Conservation (phyloP, 2,113 vertebrate species). For the Rissa tridactyla region DNA sequence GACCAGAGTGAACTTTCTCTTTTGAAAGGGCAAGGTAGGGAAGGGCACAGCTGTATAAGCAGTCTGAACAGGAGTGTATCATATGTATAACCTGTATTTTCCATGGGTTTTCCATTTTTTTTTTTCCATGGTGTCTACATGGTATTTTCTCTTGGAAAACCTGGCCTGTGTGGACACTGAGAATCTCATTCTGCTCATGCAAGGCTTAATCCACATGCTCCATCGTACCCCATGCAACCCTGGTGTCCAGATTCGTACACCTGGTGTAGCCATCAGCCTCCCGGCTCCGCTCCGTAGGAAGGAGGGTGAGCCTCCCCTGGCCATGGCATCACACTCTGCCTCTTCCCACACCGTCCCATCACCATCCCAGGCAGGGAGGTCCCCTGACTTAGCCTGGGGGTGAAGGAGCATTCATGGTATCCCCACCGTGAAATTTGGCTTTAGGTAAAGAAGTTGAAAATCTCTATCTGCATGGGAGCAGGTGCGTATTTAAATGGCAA, state of each 20-base stretch:
- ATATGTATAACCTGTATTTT: fast-evolving
- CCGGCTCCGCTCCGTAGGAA: fast-evolving
- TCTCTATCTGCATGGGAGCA: not conserved
- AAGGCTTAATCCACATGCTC: not conserved
- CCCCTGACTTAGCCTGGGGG: not conserved
- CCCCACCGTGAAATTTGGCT: not conserved
- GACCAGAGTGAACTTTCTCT: not conserved
- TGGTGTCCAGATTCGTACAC: not conserved
- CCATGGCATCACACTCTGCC: fast-evolving
- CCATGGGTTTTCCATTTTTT: not conserved
- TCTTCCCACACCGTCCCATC: not conserved
- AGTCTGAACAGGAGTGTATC: not conserved
- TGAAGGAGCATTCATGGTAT: not conserved
- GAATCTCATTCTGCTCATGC: not conserved
- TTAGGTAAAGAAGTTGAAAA: not conserved
- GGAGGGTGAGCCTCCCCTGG: not conserved
- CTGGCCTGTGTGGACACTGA: not conserved
- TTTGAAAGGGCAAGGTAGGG: not conserved
- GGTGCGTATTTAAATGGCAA: not conserved
- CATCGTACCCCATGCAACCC: fast-evolving
- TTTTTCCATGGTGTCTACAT: not conserved
- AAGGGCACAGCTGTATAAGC: not conserved
- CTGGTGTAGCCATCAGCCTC: not conserved
- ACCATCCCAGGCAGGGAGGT: not conserved
- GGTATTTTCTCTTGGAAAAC: not conserved